A percentile compares a stretch with the other conserved stretches of the same genome.
Evolutionary conservation across 2,888 invertebrate species (phyloP).

Genomic region (Cataglyphis livida): DNA sequence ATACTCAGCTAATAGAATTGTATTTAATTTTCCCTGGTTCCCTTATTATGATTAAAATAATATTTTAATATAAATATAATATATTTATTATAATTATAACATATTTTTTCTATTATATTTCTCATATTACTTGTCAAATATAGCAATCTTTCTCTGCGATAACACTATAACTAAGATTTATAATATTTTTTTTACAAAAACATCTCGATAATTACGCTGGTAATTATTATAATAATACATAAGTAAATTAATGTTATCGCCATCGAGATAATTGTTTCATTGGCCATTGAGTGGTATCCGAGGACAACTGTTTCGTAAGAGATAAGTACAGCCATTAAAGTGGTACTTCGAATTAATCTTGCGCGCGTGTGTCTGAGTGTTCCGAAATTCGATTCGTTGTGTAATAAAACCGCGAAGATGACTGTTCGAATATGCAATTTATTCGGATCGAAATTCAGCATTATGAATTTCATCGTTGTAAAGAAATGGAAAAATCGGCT

Average conservation of each 20-base stretch:
- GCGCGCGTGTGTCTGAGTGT: slow-evolving; percentile 32
- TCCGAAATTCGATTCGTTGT: slow-evolving; percentile 19
- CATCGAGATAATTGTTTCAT: slow-evolving; percentile 7
- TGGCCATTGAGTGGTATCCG: slow-evolving; percentile 3
- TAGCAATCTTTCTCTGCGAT: neutral
- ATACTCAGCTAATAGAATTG: neutral
- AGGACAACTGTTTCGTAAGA: slow-evolving; percentile 29
- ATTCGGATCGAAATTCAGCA: neutral
- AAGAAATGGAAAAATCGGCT: slow-evolving; percentile 10
- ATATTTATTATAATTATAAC: neutral
- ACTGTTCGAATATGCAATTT: slow-evolving; percentile 9
- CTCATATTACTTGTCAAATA: neutral
- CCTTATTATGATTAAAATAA: neutral
- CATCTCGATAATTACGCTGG: neutral
- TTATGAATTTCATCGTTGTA: neutral
- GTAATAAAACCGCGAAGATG: slow-evolving; percentile 17
- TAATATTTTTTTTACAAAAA: neutral
- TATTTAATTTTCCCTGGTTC: neutral
- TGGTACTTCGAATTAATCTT: slow-evolving; percentile 20
- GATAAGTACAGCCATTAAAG: slow-evolving; percentile 24
- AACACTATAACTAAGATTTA: neutral
- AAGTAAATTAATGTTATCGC: slow-evolving; percentile 15
- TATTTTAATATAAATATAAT: neutral
- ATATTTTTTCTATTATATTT: neutral
- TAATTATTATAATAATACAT: slow-evolving; percentile 21